phyloP scores from a whole-genome alignment of 2,113 vertebrate genomes.

The Terrapene triunguis region DNA sequence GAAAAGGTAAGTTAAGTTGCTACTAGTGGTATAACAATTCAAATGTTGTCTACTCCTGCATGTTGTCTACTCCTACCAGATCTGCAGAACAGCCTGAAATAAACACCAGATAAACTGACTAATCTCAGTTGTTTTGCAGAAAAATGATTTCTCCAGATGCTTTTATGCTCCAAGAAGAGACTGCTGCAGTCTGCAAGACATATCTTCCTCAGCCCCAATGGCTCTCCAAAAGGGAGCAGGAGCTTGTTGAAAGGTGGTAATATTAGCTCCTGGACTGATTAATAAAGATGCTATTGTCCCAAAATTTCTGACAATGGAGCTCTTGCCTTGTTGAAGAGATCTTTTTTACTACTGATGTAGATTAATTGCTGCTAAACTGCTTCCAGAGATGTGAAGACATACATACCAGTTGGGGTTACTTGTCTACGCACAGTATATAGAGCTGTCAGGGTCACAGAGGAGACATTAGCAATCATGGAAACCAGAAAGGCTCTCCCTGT shows the following conservation, averaged over 20 bases:
- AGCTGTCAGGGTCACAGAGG: background rate
- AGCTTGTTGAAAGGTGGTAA: rapidly evolving
- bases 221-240: background rate
- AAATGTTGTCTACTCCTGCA: background rate
- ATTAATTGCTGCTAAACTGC: background rate
- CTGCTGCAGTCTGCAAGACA: background rate
- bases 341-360: background rate
- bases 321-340: background rate
- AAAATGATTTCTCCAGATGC: background rate
- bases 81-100: slow-evolving; percentile 21
- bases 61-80: background rate
- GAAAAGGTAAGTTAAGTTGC: background rate
- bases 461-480: background rate
- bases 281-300: background rate
- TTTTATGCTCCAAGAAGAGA: background rate
- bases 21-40: background rate
- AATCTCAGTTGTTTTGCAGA: background rate
- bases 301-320: background rate
- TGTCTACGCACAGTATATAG: background rate
- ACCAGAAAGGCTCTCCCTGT: background rate
- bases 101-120: slow-evolving; percentile 1
- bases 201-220: background rate
- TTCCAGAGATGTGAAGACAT: background rate
- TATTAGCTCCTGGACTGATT: slow-evolving; percentile 1
- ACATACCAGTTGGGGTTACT: background rate